Evolutionary conservation across 2,888 invertebrate species (phyloP).

Genomic region (Tolmerus cingulatus): DNA sequence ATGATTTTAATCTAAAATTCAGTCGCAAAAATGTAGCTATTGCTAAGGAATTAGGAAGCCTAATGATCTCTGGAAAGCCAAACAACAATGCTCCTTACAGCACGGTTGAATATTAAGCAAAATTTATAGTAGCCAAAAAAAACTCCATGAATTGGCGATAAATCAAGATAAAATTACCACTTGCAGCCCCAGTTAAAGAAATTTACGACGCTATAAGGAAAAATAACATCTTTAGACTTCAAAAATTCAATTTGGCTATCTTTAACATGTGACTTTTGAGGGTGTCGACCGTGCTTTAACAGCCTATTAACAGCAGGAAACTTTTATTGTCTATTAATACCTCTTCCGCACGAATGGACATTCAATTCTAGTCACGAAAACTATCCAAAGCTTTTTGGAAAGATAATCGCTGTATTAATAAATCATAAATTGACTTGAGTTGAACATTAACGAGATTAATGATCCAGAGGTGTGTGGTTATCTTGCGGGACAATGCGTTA

Average conservation of each 20-base stretch:
- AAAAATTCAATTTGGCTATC: background rate
- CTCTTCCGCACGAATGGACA: background rate
- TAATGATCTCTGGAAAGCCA: background rate
- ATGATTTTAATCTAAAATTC: background rate
- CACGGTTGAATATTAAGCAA: background rate
- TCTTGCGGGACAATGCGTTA: background rate
- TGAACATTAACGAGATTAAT: constrained; percentile 26
- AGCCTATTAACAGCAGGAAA: background rate
- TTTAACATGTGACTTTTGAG: background rate
- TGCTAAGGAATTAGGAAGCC: background rate
- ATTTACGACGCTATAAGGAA: constrained; percentile 13
- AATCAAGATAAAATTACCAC: constrained; percentile 27
- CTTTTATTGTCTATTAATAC: background rate
- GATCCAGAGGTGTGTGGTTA: background rate
- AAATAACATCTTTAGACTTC: background rate
- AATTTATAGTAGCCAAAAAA: background rate
- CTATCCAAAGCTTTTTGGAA: background rate
- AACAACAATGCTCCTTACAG: background rate
- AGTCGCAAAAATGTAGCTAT: background rate
- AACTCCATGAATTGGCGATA: constrained; percentile 17
- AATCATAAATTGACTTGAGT: constrained; percentile 21
- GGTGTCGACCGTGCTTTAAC: background rate
- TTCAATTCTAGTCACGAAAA: constrained; percentile 17
- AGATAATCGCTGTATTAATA: constrained; percentile 1
- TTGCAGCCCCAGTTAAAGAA: constrained; percentile 7